Base-by-base conservation (phyloP, 1,140 invertebrate genomes). In the Drosophila kanapiae region DNA sequence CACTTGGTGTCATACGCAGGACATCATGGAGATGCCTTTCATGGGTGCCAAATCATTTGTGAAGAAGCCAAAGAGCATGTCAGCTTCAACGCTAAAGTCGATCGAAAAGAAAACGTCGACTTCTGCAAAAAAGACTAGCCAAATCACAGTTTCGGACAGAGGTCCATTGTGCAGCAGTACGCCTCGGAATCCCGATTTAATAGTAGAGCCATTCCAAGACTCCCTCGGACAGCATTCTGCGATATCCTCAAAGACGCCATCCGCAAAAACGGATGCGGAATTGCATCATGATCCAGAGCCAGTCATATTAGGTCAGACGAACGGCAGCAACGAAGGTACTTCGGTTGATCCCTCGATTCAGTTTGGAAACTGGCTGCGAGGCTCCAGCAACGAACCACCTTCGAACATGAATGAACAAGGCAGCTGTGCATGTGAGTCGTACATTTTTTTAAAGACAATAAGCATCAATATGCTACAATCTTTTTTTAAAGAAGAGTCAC, bases 151-250 rank as follows among this genome's bases (percentile, higher is more conserved):
- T 23, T 23, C 9, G 9, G 27, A 11, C 13, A 43, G 43, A 18
- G 23, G 43, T 13, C 63, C 80, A 11, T n/a, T 78, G 6, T 69
- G 29, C 54, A 75, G 63, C 11, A 82, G 80, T 47, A 83, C 80
- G 4, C 75, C 80, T 6, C 35, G 38, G 14, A 58, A 35, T 59
- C 10, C 37, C 0, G 45, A 38, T 7, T 23, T 31, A 2, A 3
- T 11, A 4, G 8, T 35, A 0, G 48, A 37, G 10, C 31, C 10
- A 3, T 42, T 47, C 4, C 38, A 38, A 7, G 11, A 47, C 8
- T 60, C 53, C 3, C 63, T 72, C 6, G 69, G 51, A n/a, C 0
- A 67, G 4, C 62, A 68, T 6, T 40, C 29, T 13, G 4, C 13
- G 5, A 18, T 67, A 18, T 18, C 16, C 43, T 9, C 33, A 14